Evolutionary conservation across 2,113 vertebrate species (phyloP).

Genomic region (Onychorhynchus coronatus): DNA sequence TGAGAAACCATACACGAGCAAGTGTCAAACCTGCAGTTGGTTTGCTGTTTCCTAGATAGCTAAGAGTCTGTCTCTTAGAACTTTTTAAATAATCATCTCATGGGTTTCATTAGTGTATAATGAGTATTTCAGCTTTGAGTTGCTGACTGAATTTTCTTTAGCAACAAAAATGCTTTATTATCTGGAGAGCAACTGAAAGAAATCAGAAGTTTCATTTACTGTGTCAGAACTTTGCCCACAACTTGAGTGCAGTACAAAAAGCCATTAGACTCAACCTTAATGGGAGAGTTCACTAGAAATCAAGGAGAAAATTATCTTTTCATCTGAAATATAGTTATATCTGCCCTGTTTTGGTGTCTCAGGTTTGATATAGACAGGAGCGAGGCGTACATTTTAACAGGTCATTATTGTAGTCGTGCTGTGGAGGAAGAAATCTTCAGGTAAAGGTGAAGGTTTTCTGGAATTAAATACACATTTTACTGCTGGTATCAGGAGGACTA

Average conservation of each 20-base stretch:
- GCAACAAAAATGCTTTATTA: background rate
- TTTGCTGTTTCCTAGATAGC: slow-evolving; percentile 14
- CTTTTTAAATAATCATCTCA: background rate
- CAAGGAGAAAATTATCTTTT: background rate
- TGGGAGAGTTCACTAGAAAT: background rate
- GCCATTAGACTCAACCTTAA: background rate
- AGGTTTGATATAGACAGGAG: background rate
- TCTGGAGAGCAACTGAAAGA: background rate
- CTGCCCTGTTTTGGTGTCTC: background rate
- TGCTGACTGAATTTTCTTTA: background rate
- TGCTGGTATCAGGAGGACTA: background rate
- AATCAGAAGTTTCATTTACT: background rate
- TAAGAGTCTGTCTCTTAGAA: background rate
- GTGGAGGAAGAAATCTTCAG: background rate
- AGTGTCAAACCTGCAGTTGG: background rate
- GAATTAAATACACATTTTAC: background rate
- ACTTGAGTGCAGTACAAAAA: background rate
- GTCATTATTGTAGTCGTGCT: background rate
- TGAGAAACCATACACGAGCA: background rate
- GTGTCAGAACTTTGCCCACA: background rate
- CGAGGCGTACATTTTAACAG: background rate
- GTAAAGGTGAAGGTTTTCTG: background rate
- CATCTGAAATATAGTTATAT: background rate
- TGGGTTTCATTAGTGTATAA: background rate
- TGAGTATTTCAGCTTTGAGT: background rate